These are phyloP conservation scores for Drosophila hydei DNA, from an alignment of 1,140 invertebrate genomes.

Conservation along the genomic window DNA sequence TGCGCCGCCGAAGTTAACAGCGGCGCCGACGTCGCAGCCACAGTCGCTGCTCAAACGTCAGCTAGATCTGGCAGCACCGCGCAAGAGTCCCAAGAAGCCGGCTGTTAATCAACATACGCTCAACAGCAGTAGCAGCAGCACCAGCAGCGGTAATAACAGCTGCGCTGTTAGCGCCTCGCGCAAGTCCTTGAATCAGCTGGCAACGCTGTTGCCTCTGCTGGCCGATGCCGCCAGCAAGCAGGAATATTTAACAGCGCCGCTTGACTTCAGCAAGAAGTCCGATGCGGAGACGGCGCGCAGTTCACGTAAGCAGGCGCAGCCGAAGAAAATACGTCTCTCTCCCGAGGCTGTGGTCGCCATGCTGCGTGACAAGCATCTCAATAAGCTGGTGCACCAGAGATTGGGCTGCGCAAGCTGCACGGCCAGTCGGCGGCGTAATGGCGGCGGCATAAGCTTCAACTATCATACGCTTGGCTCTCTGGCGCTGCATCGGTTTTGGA, in stretches of 20 bases:
- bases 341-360: conserved; percentile 69
- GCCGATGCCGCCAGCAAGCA: conserved; percentile 80
- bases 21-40: conserved; percentile 26
- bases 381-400: conserved; percentile 69
- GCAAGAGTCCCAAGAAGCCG: conserved; percentile 68
- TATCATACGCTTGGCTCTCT: conserved; percentile 85
- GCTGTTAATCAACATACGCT: conserved; percentile 4
- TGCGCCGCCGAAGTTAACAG: conserved; percentile 17
- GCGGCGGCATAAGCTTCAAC: conserved; percentile 68
- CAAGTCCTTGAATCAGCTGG: conserved; percentile 73
- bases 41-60: conserved; percentile 70
- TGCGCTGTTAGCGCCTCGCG: conserved; percentile 39
- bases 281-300: conserved; percentile 51
- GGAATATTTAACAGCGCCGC: conserved; percentile 71
- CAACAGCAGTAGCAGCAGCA: conserved; percentile 14
- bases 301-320: conserved; percentile 83
- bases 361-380: conserved; percentile 80
- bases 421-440: conserved; percentile 48
- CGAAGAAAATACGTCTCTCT: conserved; percentile 79
- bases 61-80: conserved; percentile 63
- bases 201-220: conserved; percentile 70
- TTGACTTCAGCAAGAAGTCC: conserved; percentile 79
- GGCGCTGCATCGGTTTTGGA: conserved; percentile 84
- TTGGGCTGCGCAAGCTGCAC: conserved; percentile 60
- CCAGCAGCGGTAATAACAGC: conserved; percentile 2